Base-by-base conservation (phyloP, 2,888 invertebrate genomes). In the Hemaris fuciformis region DNA sequence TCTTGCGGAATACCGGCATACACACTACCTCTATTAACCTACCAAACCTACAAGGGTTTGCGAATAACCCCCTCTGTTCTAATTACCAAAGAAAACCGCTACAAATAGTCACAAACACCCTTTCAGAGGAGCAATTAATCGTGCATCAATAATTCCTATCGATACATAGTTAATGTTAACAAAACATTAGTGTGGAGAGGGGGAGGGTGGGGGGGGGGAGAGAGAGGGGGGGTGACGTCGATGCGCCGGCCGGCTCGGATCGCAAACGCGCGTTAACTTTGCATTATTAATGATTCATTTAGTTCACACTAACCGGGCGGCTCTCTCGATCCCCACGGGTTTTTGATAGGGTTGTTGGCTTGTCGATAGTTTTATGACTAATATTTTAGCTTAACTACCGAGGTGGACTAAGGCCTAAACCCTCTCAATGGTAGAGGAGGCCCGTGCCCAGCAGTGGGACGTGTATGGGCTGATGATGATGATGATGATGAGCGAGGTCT, bases 221-320 rank as follows among this genome's bases (percentile, higher is more conserved):
- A n/a, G n/a, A n/a, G n/a, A n/a, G n/a, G n/a, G n/a, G n/a, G n/a
- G n/a, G n/a, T n/a, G 34, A 84, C 84, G 84, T 87, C 87, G 88
- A 88, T 86, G 86, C 31, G 60, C 22, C 61, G 57, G 66, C 78
- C 76, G 70, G 77, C 76, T n/a, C n/a, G n/a, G n/a, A 75, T 80
- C 81, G 77, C 74, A 45, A 42, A 69, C 68, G 79, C 79, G 81
- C 80, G 89, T 85, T 87, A 85, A 88, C 84, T 87, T 85, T 91
- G 84, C 87, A 91, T 92, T 91, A 92, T 91, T 92, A 92, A 92
- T 90, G 91, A 89, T 91, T 91, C 91, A 91, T 92, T 91, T 92
- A 91, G 91, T 91, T 91, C 91, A 88, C 91, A 91, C 91, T 91
- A 91, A 91, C 90, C 85, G 84, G 83, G 84, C 82, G 80, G 84